phyloP scores from a whole-genome alignment of 2,797 vertebrate genomes.

The Molossus alvarezi region DNA sequence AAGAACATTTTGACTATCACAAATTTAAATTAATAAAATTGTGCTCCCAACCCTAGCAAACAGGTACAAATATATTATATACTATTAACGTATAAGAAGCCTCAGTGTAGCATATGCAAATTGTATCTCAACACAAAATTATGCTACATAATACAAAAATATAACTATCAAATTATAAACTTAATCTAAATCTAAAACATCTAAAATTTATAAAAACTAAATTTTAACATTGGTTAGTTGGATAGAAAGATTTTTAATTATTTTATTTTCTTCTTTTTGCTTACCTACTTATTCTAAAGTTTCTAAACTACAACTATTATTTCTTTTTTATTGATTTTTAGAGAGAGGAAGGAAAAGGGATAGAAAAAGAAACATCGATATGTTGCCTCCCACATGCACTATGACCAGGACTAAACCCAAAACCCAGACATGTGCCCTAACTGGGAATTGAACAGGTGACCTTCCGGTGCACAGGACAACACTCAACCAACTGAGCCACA shows the following conservation, averaged over 20 bases:
- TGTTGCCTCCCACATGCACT: no score
- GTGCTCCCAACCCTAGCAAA: conserved; percentile 61
- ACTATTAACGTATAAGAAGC: conserved; percentile 23
- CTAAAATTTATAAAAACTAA: conserved; percentile 9
- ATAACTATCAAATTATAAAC: neutral
- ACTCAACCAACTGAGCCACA: no score
- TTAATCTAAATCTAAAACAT: conserved; percentile 48
- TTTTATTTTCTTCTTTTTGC: conserved; percentile 55
- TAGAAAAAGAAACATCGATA: no score
- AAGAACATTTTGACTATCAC: conserved; percentile 43
- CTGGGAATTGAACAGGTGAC: no score
- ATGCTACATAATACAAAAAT: conserved; percentile 50
- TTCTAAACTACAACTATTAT: neutral
- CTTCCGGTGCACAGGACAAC: no score
- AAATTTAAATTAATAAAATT: conserved; percentile 67
- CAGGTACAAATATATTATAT: neutral
- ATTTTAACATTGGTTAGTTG: neutral
- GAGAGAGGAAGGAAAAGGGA: no score
- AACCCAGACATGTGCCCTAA: no score
- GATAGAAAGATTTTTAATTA: neutral
- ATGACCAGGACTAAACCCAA: no score
- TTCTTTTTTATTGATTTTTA: no score
- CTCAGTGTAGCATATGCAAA: neutral
- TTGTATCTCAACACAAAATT: conserved; percentile 61
- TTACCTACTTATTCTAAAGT: conserved; percentile 40